phyloP scores from a whole-genome alignment of 1,140 invertebrate genomes.

The Drosophila busckii region DNA sequence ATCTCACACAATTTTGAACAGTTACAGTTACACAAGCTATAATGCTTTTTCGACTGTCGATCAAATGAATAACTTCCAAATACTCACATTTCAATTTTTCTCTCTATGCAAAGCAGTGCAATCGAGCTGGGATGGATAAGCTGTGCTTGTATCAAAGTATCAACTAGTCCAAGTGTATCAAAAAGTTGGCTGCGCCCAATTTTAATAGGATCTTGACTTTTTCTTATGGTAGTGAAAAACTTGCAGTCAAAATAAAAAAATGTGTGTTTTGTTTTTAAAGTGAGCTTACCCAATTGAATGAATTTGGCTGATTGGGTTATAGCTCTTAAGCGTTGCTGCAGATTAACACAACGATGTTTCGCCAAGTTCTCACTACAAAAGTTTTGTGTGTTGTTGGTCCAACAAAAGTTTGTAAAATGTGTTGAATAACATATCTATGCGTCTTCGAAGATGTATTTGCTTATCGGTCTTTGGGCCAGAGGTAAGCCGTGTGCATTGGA shows the following conservation, averaged over 20 bases:
- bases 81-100: too few species aligned
- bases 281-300: conserved; percentile 22
- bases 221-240: conserved; percentile 41
- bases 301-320: conserved; percentile 39
- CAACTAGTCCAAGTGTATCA: too few species aligned
- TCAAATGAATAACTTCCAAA: too few species aligned
- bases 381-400: not conserved
- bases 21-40: too few species aligned
- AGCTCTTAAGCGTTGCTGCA: conserved; percentile 26
- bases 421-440: conserved; percentile 35
- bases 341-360: conserved; percentile 47
- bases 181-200: too few species aligned
- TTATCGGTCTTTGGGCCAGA: not conserved
- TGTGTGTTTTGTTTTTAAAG: conserved; percentile 26
- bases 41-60: too few species aligned
- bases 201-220: too few species aligned
- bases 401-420: not conserved
- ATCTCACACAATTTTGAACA: too few species aligned
- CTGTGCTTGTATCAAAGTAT: too few species aligned
- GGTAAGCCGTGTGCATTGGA: too few species aligned
- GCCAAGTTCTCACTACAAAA: conserved; percentile 15
- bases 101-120: too few species aligned
- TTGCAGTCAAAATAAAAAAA: conserved; percentile 29
- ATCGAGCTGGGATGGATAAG: too few species aligned
- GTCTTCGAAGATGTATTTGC: not conserved